Base-by-base conservation (phyloP, 2,888 invertebrate genomes). In the Calephelis perditalis region DNA sequence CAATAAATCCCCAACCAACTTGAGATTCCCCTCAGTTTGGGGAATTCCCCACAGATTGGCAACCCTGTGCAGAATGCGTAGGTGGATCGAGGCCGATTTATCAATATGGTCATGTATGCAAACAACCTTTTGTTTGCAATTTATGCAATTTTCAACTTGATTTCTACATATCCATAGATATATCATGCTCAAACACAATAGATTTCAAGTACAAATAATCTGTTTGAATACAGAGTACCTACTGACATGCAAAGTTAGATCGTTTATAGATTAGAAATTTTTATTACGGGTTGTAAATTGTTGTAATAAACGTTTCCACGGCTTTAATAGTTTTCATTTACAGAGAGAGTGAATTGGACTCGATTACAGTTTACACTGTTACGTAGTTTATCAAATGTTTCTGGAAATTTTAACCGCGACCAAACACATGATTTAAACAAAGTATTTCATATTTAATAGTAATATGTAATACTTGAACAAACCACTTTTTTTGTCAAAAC, bases 71-170 rank as follows among this genome's bases (percentile, higher is more conserved):
- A n/a, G n/a, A n/a, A 26, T 74, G 82, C 77, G 86, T 86, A 77
- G 86, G 87, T 64, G 66, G 75, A 78, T 76, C 78, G 81, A 86
- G 86, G 87, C 74, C 81, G 75, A 75, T 75, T 75, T 75, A 76
- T 77, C 75, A 73, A 74, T 75, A 75, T 73, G 71, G 68, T 71
- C 60, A 60, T 75, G 73, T 69, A 72, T 72, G 70, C 74, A 75
- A 73, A 71, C 70, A 66, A 74, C 73, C 76, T 77, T 79, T 82
- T 76, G 75, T 77, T 75, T 76, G 76, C 67, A 76, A 73, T 80
- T 79, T 81, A 75, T 74, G 72, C 71, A 57, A 67, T 76, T 71
- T 54, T 56, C 55, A 46, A 57, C 46, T 46, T 44, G 45, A 57
- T 57, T 57, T 45, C 35, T 26, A 57, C 44, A 57, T 57, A 57